Conservation (phyloP, 2,888 invertebrate species). For the Drosophila gaucha region DNA sequence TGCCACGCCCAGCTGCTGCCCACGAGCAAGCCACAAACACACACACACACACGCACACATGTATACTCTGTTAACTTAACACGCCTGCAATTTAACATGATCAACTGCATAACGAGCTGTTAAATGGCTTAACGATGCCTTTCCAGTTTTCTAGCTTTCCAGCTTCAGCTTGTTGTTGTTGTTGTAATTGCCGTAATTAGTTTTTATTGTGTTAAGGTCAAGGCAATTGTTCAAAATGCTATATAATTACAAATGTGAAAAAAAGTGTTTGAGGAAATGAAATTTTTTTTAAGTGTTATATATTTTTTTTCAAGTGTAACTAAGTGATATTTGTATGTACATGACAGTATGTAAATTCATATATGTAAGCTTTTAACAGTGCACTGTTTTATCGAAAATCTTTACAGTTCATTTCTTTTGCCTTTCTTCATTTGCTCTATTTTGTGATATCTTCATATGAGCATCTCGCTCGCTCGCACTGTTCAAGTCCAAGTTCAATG, state of each 20-base stretch:
- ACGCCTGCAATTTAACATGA: constrained; percentile 32
- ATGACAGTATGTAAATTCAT: no score
- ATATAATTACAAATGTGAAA: constrained; percentile 68
- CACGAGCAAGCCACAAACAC: background rate
- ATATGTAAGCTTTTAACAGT: constrained; percentile 32
- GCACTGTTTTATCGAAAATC: constrained; percentile 5
- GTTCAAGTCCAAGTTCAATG: constrained; percentile 63
- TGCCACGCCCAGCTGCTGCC: constrained; percentile 8
- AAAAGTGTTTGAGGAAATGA: constrained; percentile 64
- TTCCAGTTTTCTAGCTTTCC: constrained; percentile 26
- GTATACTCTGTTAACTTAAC: constrained; percentile 19
- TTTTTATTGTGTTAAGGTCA: constrained; percentile 83
- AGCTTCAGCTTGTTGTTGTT: constrained; percentile 22
- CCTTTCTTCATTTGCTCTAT: background rate
- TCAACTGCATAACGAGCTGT: constrained; percentile 52
- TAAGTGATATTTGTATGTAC: no score
- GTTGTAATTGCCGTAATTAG: constrained; percentile 67
- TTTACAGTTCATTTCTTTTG: background rate
- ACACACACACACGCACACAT: constrained; percentile 1
- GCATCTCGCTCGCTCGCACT: background rate
- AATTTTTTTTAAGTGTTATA: background rate
- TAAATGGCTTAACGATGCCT: constrained; percentile 45
- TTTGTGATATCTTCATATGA: background rate
- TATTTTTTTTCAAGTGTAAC: constrained; percentile 1
- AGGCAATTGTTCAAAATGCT: constrained; percentile 74